Evolutionary conservation across 1,140 invertebrate genomes (phyloP).

Genomic region (Schlechtendalia chinensis): DNA sequence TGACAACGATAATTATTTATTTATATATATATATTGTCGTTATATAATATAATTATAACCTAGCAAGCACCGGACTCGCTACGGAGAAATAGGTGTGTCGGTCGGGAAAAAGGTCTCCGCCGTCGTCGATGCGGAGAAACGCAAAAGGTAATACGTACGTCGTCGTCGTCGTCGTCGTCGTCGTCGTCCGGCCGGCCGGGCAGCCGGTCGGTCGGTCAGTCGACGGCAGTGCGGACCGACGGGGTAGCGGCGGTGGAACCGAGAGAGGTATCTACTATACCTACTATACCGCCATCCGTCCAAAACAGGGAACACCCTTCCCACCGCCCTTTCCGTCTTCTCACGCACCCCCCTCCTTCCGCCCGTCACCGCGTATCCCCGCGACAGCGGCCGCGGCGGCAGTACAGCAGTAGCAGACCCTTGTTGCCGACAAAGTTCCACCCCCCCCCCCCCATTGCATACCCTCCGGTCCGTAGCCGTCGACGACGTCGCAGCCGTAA

Average conservation of each 20-base stretch:
- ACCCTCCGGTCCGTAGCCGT: background rate
- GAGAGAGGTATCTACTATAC: constrained; percentile 26
- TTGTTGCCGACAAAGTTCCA: constrained; percentile 42
- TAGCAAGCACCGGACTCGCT: background rate
- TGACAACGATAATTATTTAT: too few relatives aligned
- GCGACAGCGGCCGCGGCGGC: background rate
- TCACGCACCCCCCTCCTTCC: too few relatives aligned
- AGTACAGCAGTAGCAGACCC: constrained; percentile 27
- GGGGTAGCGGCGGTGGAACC: background rate
- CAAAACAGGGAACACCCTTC: constrained; percentile 32
- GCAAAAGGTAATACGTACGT: constrained; percentile 26
- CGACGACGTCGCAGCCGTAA: constrained; percentile 37
- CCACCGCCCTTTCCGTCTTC: constrained; percentile 6
- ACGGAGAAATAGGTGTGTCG: background rate
- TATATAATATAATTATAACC: too few relatives aligned
- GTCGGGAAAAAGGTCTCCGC: background rate
- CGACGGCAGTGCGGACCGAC: background rate
- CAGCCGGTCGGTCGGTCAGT: constrained; percentile 9
- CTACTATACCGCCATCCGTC: constrained; percentile 33
- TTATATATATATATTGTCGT: too few relatives aligned
- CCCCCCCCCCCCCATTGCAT: background rate
- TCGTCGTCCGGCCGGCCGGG: constrained; percentile 7
- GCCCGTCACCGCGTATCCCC: background rate
- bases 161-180: constrained; percentile 8
- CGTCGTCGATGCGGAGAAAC: background rate